These are phyloP conservation scores for Florisuga fusca DNA, from an alignment of 2,797 vertebrate genomes.

Conservation along the genomic window DNA sequence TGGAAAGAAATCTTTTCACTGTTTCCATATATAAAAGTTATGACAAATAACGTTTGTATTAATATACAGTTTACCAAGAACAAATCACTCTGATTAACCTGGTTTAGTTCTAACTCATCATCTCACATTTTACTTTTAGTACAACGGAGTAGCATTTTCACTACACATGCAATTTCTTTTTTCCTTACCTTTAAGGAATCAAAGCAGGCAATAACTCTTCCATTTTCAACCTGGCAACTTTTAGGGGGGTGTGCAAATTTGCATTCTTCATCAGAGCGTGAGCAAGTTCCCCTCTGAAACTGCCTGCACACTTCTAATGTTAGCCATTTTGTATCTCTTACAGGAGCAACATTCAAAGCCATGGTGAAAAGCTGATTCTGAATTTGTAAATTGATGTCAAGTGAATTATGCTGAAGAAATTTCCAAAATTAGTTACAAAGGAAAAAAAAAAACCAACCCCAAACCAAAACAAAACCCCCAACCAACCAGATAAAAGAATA, in stretches of 20 bases:
- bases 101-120: neutral
- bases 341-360: constrained; percentile 93
- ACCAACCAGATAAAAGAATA: neutral
- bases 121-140: neutral
- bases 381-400: constrained; percentile 33
- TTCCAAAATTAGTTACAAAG: constrained; percentile 39
- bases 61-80: neutral
- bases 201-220: constrained; percentile 98
- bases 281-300: constrained; percentile 98
- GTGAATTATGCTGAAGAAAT: constrained; percentile 27
- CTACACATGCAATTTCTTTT: neutral
- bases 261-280: constrained; percentile 98
- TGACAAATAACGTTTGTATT: constrained; percentile 3
- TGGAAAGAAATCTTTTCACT: neutral
- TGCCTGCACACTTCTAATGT: constrained; percentile 98
- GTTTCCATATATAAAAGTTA: neutral
- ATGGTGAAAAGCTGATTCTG: constrained; percentile 78
- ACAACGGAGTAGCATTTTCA: neutral
- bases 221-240: constrained; percentile 99
- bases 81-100: neutral
- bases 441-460: neutral
- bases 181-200: constrained; percentile 97
- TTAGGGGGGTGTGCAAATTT: constrained; percentile 99
- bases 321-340: constrained; percentile 99
- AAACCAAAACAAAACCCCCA: neutral